Evolutionary conservation across 2,113 vertebrate genomes (phyloP).

Genomic region (Parotia lawesii): DNA sequence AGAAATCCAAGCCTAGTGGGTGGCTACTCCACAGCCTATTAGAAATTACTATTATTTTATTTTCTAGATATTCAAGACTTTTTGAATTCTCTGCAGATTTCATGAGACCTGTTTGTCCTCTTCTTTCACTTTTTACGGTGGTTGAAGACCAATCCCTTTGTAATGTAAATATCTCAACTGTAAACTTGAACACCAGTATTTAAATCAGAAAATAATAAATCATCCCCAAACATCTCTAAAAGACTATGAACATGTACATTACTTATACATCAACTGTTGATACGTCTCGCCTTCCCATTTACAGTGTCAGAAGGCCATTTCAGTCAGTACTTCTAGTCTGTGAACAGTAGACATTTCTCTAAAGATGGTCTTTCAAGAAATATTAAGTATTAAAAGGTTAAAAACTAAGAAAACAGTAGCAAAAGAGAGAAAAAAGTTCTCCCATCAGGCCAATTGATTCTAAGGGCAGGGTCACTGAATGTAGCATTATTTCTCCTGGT

Average conservation of each 20-base stretch:
- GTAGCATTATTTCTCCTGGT: conserved; percentile 91
- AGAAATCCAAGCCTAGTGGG: background rate
- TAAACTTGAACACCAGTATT: background rate
- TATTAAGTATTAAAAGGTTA: conserved; percentile 80
- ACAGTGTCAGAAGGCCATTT: background rate
- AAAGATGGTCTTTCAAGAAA: conserved; percentile 62
- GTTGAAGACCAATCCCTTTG: background rate
- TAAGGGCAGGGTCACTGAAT: conserved; percentile 88
- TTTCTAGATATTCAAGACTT: background rate
- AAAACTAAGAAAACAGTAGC: conserved; percentile 79
- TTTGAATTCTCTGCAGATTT: background rate
- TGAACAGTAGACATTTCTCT: conserved; percentile 3
- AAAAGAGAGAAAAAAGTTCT: conserved; percentile 62
- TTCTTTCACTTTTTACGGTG: background rate
- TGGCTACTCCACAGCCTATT: background rate
- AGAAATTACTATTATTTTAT: background rate
- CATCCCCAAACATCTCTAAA: conserved; percentile 25
- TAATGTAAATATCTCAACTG: background rate
- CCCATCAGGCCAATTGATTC: conserved; percentile 76
- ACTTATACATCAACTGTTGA: background rate
- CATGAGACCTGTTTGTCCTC: background rate
- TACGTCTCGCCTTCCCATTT: background rate
- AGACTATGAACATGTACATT: background rate
- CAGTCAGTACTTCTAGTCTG: background rate
- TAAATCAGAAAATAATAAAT: background rate